Evolutionary conservation across 2,888 invertebrate genomes (phyloP).

Genomic region (Oligia latruncula): DNA sequence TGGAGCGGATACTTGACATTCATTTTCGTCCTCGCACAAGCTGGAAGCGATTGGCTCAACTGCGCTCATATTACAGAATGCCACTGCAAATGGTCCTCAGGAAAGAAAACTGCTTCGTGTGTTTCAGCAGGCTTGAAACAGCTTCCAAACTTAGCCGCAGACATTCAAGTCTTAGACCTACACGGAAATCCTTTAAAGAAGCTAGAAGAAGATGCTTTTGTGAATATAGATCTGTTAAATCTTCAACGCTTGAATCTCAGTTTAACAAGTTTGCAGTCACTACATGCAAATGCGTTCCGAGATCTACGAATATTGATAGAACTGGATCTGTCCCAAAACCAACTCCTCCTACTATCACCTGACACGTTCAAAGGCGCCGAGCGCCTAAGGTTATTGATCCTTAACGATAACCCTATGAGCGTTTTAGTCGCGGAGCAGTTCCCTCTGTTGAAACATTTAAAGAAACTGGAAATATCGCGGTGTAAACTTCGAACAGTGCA

Average conservation of each 20-base stretch:
- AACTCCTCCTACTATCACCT: constrained; percentile 93
- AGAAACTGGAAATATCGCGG: constrained; percentile 94
- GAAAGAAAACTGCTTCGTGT: constrained; percentile 97
- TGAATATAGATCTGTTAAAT: constrained; percentile 94
- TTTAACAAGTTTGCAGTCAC: constrained; percentile 92
- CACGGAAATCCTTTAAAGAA: constrained; percentile 94
- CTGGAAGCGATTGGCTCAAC: constrained; percentile 94
- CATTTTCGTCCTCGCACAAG: constrained; percentile 75
- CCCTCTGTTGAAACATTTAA: constrained; percentile 94
- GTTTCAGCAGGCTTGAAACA: constrained; percentile 93
- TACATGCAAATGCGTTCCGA: constrained; percentile 95
- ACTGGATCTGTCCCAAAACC: constrained; percentile 95
- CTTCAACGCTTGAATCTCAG: constrained; percentile 95
- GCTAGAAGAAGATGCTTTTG: constrained; percentile 94
- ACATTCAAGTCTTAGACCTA: constrained; percentile 93
- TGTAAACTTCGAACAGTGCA: constrained; percentile 94
- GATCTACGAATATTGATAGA: constrained; percentile 96
- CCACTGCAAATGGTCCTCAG: constrained; percentile 97
- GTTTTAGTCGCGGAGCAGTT: constrained; percentile 94
- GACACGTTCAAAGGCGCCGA: constrained; percentile 96
- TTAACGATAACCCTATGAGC: constrained; percentile 95
- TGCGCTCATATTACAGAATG: constrained; percentile 93
- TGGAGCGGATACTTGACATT: constrained; percentile 79
- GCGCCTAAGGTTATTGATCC: constrained; percentile 93
- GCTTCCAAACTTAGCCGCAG: constrained; percentile 91